Base-by-base conservation (phyloP, 2,888 invertebrate genomes). In the Sarcophaga caerulescens region DNA sequence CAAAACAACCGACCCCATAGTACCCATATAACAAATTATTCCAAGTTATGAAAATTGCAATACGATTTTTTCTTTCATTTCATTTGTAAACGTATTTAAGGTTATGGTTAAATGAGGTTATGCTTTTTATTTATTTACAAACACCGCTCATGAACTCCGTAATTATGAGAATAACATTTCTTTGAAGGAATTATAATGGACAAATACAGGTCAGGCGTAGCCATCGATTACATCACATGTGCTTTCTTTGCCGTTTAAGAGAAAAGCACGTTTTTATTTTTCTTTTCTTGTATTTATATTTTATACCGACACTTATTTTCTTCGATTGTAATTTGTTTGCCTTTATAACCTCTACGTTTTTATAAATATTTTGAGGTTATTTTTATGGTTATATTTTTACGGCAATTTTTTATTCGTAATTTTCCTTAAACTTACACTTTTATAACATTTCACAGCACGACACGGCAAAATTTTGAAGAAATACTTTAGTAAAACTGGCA, bases 61-160 rank as follows among this genome's bases (percentile, higher is more conserved):
- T 69, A 23, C 23, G 11, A 35, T 35, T 47, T 47, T 69, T 77
- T 74, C 47, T 69, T 90, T 89, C 90, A 89, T 89, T 89, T 89
- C 89, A 89, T 88, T 88, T 88, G 87, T 52, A 76, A 82, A 21
- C 52, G 47, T 23, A 70, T 83, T 85, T 88, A 88, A 90, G 89
- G 88, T 89, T 89, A 89, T 90, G 90, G 87, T 84, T 84, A 89
- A 90, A 89, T 90, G 90, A 90, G 90, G 90, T 90, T 90, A 90
- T 90, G 90, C 82, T 75, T 87, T 90, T 90, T 92, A 91, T 91
- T 91, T 91, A 91, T 91, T 89, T 90, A 89, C 60, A 80, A 73
- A 68, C 66, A 75, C 77, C 75, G 75, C 21, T 59, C 60, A 45
- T 4, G 11, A 12, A 68, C 17, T 44, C 44, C 11, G 35, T 21